Percentiles rank a stretch among this genome's conserved stretches.
Evolutionary conservation across 2,797 vertebrate species (phyloP).

Genomic region (Crocidura indochinensis): DNA sequence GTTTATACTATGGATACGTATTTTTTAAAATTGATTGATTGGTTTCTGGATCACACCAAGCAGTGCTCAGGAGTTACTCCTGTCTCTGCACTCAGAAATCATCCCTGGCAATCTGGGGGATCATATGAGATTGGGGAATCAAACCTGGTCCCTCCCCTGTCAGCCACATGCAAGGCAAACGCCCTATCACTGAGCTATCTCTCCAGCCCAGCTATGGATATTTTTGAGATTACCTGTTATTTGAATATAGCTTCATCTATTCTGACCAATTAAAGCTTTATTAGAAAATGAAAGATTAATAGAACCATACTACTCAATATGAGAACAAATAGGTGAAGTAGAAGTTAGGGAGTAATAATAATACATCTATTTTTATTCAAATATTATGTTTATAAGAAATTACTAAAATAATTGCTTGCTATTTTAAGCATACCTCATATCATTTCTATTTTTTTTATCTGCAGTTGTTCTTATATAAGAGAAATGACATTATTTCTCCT

Average conservation of each 20-base stretch:
- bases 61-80: no score
- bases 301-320: conserved; percentile 37
- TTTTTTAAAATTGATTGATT: background rate
- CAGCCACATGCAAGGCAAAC: no score
- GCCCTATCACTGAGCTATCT: no score
- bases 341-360: background rate
- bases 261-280: conserved; percentile 32
- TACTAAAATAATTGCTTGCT: background rate
- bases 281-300: conserved; percentile 4
- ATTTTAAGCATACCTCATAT: background rate
- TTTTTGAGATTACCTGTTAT: background rate
- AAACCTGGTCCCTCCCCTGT: no score
- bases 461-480: background rate
- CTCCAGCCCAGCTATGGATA: background rate
- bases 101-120: no score
- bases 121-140: no score
- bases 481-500: background rate
- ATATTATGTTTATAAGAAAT: background rate
- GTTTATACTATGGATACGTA: background rate
- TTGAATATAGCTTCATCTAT: background rate
- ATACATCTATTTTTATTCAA: background rate
- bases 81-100: no score
- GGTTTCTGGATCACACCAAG: no score
- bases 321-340: background rate
- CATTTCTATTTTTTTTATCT: background rate